These are phyloP conservation scores for Champsocephalus gunnari DNA, from an alignment of 2,797 vertebrate species.

Conservation along the genomic window DNA sequence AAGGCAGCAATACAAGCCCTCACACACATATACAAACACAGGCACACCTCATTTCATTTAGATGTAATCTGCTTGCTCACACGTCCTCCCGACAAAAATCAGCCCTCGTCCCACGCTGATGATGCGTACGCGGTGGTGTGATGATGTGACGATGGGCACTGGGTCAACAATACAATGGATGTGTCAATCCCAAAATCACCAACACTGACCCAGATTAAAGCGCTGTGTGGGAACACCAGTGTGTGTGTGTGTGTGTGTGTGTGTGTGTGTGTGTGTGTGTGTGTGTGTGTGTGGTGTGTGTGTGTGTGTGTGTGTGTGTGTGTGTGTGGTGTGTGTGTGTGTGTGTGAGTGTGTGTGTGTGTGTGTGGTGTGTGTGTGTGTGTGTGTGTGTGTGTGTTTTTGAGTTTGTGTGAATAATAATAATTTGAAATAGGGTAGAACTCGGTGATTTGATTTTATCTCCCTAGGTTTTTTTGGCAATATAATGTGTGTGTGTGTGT, in stretches of 20 bases:
- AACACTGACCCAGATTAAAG: constrained; percentile 77
- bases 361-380: constrained; percentile 29
- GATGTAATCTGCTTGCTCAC: constrained; percentile 63
- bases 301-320: constrained; percentile 29
- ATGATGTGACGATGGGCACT: constrained; percentile 59
- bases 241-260: constrained; percentile 28
- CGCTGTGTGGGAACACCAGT: constrained; percentile 13
- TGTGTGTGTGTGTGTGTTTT: not conserved
- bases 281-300: constrained; percentile 3
- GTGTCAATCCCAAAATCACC: constrained; percentile 57
- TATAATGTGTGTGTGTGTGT: constrained; percentile 20
- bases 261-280: too few relatives aligned
- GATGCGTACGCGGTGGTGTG: constrained; percentile 31
- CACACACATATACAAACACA: constrained; percentile 21
- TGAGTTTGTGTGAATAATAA: constrained; percentile 27
- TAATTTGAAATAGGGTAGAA: constrained; percentile 39
- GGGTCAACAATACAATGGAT: constrained; percentile 63
- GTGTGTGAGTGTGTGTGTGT: constrained; percentile 29
- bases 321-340: too few relatives aligned
- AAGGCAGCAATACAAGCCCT: not conserved
- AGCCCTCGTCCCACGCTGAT: constrained; percentile 22
- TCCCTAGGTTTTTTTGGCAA: constrained; percentile 14
- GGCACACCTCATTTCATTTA: constrained; percentile 32
- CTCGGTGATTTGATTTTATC: constrained; percentile 52
- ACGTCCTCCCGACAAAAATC: constrained; percentile 33